Evolutionary conservation across 2,113 vertebrate genomes (phyloP).

Genomic region (Brachyhypopomus gauderio): DNA sequence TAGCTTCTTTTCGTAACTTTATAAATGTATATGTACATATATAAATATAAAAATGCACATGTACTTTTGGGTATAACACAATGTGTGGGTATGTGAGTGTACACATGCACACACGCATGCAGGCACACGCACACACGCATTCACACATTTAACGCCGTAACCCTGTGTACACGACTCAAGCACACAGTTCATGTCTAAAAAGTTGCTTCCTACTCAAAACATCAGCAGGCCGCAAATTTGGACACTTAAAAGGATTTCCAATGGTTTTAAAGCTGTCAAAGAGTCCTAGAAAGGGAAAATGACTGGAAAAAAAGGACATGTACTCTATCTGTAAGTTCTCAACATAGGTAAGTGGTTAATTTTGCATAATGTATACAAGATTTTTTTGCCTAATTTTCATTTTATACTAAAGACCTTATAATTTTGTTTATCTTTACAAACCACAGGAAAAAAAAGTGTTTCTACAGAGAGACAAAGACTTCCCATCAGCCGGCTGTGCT

Average conservation of each 20-base stretch:
- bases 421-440: conserved; percentile 69
- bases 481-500: conserved; percentile 73
- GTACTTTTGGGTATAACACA: conserved; percentile 45
- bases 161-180: conserved; percentile 47
- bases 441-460: conserved; percentile 76
- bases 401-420: conserved; percentile 78
- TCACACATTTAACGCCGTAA: conserved; percentile 24
- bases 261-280: conserved; percentile 77
- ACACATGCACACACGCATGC: conserved; percentile 49
- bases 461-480: conserved; percentile 68
- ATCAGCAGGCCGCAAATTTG: conserved; percentile 72
- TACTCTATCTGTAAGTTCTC: conserved; percentile 67
- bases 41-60: conserved; percentile 60
- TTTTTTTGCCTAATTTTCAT: conserved; percentile 61
- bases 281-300: conserved; percentile 44
- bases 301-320: conserved; percentile 70
- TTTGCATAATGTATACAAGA: conserved; percentile 78
- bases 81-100: conserved; percentile 44
- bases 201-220: conserved; percentile 72
- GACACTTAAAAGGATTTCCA: conserved; percentile 68
- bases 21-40: conserved; percentile 61
- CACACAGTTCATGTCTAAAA: conserved; percentile 60
- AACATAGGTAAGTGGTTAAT: conserved; percentile 72
- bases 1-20: conserved; percentile 45
- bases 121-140: conserved; percentile 33